Percentiles rank a stretch among this genome's conserved stretches.
Evolutionary conservation across 2,888 invertebrate species (phyloP).

Genomic region (Drosophila yooni): DNA sequence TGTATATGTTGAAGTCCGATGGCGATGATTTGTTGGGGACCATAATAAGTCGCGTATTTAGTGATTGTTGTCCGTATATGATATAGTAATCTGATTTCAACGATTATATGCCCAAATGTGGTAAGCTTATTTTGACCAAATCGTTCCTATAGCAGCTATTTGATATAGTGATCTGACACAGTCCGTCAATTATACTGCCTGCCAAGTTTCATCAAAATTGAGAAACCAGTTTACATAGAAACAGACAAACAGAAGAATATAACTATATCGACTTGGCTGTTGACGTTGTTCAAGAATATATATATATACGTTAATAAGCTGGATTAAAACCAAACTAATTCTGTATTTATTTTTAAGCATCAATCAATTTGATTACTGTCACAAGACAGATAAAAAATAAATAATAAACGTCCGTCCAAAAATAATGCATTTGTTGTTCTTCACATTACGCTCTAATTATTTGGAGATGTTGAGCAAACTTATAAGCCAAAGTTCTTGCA

Average conservation of each 20-base stretch:
- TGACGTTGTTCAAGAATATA: neutral
- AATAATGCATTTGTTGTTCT: neutral
- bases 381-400: neutral
- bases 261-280: neutral
- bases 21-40: neutral
- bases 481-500: neutral
- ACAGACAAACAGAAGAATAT: neutral
- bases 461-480: constrained; percentile 53
- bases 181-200: no score
- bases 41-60: neutral
- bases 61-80: neutral
- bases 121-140: no score
- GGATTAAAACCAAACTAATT: neutral
- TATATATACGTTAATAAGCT: neutral
- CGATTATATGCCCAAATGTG: no score
- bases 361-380: neutral
- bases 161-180: neutral
- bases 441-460: neutral
- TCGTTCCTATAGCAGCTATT: neutral
- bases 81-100: neutral
- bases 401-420: neutral
- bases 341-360: neutral
- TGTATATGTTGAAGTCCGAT: neutral
- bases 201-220: no score
- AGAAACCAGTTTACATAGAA: neutral